phyloP scores from a whole-genome alignment of 2,113 vertebrate species.

The Ptilonorhynchus violaceus region DNA sequence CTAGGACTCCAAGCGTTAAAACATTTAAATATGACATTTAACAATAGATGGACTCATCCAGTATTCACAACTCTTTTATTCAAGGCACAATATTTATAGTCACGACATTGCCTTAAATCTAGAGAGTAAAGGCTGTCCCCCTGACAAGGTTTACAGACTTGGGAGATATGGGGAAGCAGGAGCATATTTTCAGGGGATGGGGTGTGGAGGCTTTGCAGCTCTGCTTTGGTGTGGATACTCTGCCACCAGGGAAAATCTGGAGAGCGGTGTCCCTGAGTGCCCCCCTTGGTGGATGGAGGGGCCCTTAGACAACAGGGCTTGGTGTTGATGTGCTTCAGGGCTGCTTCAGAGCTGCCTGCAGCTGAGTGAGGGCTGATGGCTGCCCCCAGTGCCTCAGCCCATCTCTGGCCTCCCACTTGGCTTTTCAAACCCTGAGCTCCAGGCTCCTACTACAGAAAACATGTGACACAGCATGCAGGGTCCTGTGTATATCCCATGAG shows the following conservation, averaged over 20 bases:
- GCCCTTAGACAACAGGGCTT: background rate
- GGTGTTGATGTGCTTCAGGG: background rate
- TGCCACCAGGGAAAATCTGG: background rate
- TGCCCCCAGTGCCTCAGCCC: accelerated
- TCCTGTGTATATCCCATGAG: background rate
- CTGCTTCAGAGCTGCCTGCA: background rate
- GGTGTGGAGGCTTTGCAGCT: background rate
- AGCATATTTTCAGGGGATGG: background rate
- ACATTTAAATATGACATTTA: conserved; percentile 6
- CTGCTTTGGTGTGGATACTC: background rate
- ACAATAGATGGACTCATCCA: background rate
- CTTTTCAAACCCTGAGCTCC: background rate
- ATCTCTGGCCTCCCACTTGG: background rate
- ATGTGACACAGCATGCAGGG: background rate
- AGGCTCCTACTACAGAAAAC: background rate
- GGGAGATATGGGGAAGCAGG: background rate
- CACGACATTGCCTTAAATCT: background rate
- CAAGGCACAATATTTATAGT: conserved; percentile 36
- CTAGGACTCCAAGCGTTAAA: background rate
- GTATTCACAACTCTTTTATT: conserved; percentile 30
- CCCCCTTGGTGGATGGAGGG: background rate
- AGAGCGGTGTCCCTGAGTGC: background rate
- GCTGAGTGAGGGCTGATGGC: background rate
- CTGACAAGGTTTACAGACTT: background rate
- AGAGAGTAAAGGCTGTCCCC: background rate